Percentiles rank a stretch among this genome's conserved stretches.
Evolutionary conservation across 2,113 vertebrate species (phyloP).

Genomic region (Oncorhynchus kisutch): DNA sequence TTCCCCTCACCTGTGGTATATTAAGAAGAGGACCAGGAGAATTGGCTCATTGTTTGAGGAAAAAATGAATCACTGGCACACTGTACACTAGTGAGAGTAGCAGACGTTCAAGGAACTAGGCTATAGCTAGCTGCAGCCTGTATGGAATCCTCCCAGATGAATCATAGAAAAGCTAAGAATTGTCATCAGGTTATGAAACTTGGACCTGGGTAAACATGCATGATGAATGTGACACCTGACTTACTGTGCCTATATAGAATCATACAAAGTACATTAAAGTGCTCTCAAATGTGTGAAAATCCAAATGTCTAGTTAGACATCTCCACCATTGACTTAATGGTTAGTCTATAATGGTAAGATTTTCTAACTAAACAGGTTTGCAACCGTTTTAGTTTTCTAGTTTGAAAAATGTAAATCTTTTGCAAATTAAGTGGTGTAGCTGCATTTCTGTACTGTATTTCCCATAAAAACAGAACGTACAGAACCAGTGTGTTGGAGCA

Average conservation of each 20-base stretch:
- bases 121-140: not conserved
- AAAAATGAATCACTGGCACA: slow-evolving; percentile 35
- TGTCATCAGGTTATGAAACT: not conserved
- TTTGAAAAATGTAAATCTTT: not conserved
- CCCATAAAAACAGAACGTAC: not conserved
- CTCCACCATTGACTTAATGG: not conserved
- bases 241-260: not conserved
- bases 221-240: too few species aligned
- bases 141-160: not conserved
- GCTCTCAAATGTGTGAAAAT: not conserved
- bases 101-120: slow-evolving; percentile 4
- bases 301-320: not conserved
- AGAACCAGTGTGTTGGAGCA: slow-evolving; percentile 53
- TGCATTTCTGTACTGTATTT: not conserved
- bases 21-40: not conserved
- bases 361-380: not conserved
- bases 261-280: not conserved
- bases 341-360: not conserved
- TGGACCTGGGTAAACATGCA: too few species aligned
- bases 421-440: not conserved
- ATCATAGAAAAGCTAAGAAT: not conserved
- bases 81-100: slow-evolving; percentile 39
- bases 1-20: slow-evolving; percentile 23
- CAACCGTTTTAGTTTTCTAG: not conserved
- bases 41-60: not conserved